A percentile compares a stretch with the other conserved stretches of the same genome.
Conservation (phyloP, 2,113 vertebrate species). For the Callionymus lyra region DNA sequence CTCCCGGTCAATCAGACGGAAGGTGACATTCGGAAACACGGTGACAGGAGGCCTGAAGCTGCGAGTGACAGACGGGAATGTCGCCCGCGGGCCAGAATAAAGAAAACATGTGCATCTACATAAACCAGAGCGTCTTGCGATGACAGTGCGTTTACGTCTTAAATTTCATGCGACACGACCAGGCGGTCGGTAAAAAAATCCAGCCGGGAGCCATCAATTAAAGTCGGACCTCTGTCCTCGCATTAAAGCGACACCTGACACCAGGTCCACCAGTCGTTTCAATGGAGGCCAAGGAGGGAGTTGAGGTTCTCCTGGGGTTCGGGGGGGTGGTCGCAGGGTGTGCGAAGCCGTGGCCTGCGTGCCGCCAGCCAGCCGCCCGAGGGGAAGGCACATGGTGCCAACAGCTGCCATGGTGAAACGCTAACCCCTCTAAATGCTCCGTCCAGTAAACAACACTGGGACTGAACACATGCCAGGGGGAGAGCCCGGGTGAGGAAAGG, state of each 20-base stretch:
- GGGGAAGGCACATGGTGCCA: slow-evolving; percentile 63
- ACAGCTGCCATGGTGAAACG: slow-evolving; percentile 63
- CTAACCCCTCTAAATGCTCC: slow-evolving; percentile 60
- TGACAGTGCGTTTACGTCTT: slow-evolving; percentile 8
- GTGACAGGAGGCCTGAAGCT: slow-evolving; percentile 27
- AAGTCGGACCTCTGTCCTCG: slow-evolving; percentile 36
- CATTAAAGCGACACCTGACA: slow-evolving; percentile 44
- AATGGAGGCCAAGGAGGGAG: slow-evolving; percentile 33
- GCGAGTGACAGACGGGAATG: slow-evolving; percentile 28
- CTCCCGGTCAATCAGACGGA: no score
- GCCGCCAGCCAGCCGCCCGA: slow-evolving; percentile 56
- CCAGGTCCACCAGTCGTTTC: slow-evolving; percentile 34
- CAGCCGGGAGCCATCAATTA: slow-evolving; percentile 34
- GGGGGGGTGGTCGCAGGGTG: slow-evolving; percentile 45
- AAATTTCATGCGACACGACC: neutral
- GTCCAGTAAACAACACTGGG: slow-evolving; percentile 56
- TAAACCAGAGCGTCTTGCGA: neutral
- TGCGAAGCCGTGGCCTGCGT: slow-evolving; percentile 57
- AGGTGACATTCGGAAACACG: no score
- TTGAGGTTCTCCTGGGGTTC: slow-evolving; percentile 42
- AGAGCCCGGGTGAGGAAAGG: slow-evolving; percentile 41
- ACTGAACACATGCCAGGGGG: slow-evolving; percentile 54
- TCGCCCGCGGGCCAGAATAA: slow-evolving; percentile 3
- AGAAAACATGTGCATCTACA: slow-evolving; percentile 5
- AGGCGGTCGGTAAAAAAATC: neutral